A percentile compares a stretch with the other conserved stretches of the same genome.
These are phyloP conservation scores for Noctua janthe DNA, from an alignment of 2,888 invertebrate genomes.

Conservation along the genomic window DNA sequence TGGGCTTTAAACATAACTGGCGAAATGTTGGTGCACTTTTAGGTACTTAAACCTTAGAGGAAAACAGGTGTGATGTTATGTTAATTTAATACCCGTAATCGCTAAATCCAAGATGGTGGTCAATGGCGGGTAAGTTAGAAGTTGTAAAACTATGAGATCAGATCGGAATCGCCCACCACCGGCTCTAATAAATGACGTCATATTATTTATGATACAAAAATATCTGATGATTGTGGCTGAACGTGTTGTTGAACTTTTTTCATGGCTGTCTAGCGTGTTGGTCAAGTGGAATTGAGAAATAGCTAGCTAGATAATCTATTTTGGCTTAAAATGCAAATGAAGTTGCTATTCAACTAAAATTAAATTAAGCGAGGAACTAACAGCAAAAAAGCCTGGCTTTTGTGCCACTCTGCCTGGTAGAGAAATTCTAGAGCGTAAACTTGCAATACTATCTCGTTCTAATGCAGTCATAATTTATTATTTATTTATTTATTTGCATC, in stretches of 20 bases:
- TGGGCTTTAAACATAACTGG: not conserved
- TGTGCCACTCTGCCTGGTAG: not conserved
- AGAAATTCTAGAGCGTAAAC: not conserved
- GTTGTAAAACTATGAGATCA: constrained; percentile 52
- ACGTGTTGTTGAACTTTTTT: constrained; percentile 45
- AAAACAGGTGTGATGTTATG: not conserved
- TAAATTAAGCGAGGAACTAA: not conserved
- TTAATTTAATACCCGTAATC: not conserved
- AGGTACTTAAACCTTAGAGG: not conserved
- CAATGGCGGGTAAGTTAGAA: constrained; percentile 9
- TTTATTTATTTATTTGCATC: too few species aligned
- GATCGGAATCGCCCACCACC: constrained; percentile 41
- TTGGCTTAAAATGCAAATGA: not conserved
- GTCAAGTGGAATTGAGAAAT: constrained; percentile 36
- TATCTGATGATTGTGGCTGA: constrained; percentile 29
- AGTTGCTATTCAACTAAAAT: too few species aligned
- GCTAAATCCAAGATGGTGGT: constrained; percentile 18
- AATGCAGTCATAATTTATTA: too few species aligned
- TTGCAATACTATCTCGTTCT: not conserved
- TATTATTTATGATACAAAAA: constrained; percentile 46
- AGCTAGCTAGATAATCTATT: not conserved
- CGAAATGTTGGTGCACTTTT: not conserved
- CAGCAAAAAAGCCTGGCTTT: not conserved
- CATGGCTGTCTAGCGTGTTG: constrained; percentile 39
- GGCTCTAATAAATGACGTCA: constrained; percentile 51